Base-by-base conservation (phyloP, 2,113 vertebrate genomes). In the Nycticebus coucang region DNA sequence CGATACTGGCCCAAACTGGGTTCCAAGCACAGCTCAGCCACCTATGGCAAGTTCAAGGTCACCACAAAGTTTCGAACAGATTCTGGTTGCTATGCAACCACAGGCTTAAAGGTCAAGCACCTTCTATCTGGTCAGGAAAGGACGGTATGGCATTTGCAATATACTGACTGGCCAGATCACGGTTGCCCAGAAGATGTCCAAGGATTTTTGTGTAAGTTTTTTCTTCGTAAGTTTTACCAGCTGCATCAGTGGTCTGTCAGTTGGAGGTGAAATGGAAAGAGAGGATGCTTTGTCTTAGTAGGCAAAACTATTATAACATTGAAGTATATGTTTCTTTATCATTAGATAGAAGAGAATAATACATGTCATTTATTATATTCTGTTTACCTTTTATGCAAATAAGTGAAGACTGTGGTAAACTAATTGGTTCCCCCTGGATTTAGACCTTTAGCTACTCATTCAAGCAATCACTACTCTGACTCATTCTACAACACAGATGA, bases 171-270 rank as follows among this genome's bases (percentile, higher is more conserved):
- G 99, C 98, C 98, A 7, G 99, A 99, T 95, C 99, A 99, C 2
- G 99, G 99, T 55, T 99, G 99, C 96, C 99, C 99, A 3, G 99
- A 99, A 98, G 99, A 99, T 77, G 99, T 99, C 78, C 98, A 99
- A 98, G 99, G 99, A 81, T 99, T 99, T 97, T 97, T 99, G 81
- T 99, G 99, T 99, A 98, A 99, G 99, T 97, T 35, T 95, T 7
- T 85, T 8, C 37, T 90, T 82, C 17, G 15, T 2, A 0, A 3
- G 17, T 77, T 86, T 79, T 45, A 12, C 19, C 22, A 28, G 22
- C 37, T 35, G 26, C 22, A 4, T 74, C 55, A 5, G 3, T 37
- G 17, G 26, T 91, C 37, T 57, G 2, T 35, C 62, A 4, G 15
- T 50, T 60, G 37, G 68, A 50, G 71, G 30, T 24, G 37, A 74